These are phyloP conservation scores for Sparus aurata DNA, from an alignment of 2,797 vertebrate genomes.

Conservation along the genomic window DNA sequence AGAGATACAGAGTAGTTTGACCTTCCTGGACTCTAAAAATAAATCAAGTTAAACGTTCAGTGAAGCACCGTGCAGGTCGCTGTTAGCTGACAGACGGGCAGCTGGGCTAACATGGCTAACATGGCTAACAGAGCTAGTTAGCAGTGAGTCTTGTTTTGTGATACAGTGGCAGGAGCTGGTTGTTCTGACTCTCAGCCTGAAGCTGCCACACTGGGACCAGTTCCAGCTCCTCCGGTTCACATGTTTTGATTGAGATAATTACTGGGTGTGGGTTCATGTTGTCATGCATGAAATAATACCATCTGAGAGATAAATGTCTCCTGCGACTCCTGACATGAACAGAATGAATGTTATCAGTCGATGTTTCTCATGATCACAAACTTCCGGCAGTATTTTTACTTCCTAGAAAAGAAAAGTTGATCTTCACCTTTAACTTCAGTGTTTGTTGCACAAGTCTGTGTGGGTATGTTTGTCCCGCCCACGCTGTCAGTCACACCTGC, in stretches of 20 bases:
- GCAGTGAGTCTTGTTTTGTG: no score
- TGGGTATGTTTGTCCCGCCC: no score
- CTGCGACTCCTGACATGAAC: background rate
- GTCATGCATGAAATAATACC: background rate
- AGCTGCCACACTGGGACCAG: background rate
- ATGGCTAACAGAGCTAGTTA: no score
- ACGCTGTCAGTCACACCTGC: background rate
- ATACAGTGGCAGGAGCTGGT: no score
- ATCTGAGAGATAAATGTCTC: background rate
- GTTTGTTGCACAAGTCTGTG: background rate
- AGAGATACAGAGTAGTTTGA: no score
- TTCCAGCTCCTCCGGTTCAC: background rate
- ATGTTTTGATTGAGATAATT: background rate
- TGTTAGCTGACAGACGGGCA: no score
- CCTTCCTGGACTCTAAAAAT: no score
- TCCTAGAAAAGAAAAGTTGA: background rate
- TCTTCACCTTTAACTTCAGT: background rate
- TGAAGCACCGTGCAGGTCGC: no score
- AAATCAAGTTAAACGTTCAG: no score
- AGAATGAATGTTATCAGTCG: constrained; percentile 1
- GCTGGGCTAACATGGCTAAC: no score
- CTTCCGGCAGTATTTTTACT: constrained; percentile 11
- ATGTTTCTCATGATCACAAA: background rate
- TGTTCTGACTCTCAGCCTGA: background rate
- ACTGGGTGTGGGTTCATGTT: background rate